Evolutionary conservation across 2,113 vertebrate genomes (phyloP).

Genomic region (western clawed frog (Xenopus tropicalis)): UCB_Xtro_10.0 CM004444.2:87515001-87515500

Average conservation of each 20-base stretch:
- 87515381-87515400: constrained; percentile 37
- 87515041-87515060: background rate
- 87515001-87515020: no score
- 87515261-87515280: constrained; percentile 43
- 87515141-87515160: background rate
- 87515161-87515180: constrained; percentile 21
- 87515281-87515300: constrained; percentile 34
- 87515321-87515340: constrained; percentile 43
- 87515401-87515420: constrained; percentile 44
- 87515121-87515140: background rate
- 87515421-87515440: constrained; percentile 41
- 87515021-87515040: no score
- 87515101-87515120: background rate
- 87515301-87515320: constrained; percentile 46
- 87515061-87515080: background rate
- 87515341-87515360: constrained; percentile 45
- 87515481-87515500: constrained; percentile 18
- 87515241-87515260: constrained; percentile 45
- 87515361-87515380: constrained; percentile 42
- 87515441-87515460: constrained; percentile 35
- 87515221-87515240: constrained; percentile 19
- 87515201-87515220: constrained; percentile 40
- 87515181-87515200: constrained; percentile 27
- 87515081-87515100: background rate
- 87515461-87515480: constrained; percentile 35